phyloP scores from a whole-genome alignment of 2,113 vertebrate genomes.

The Protomyctophum bolini region DNA sequence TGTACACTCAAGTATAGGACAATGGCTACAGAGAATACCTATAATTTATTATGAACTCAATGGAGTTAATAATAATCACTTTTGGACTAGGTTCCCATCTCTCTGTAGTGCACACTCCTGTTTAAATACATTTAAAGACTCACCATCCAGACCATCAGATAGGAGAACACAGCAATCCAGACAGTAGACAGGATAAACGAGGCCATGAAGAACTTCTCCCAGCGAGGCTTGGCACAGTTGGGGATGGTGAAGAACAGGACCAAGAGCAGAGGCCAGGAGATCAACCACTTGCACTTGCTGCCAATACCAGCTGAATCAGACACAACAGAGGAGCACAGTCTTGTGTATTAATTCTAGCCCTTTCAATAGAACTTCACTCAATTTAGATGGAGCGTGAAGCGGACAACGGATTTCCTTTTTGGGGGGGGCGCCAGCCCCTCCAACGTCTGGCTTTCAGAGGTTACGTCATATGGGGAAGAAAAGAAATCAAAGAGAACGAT shows the following conservation, averaged over 20 bases:
- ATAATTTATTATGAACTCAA: too few species aligned
- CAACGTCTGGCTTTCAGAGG: too few species aligned
- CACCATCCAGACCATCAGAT: slow-evolving; percentile 99
- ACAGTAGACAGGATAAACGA: slow-evolving; percentile 92
- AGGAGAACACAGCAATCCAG: slow-evolving; percentile 98
- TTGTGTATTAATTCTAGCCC: too few species aligned
- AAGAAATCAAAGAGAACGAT: slow-evolving; percentile 35
- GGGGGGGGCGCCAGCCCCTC: too few species aligned
- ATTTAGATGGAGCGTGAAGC: not conserved
- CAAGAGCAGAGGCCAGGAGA: slow-evolving; percentile 93
- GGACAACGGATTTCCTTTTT: slow-evolving; percentile 17
- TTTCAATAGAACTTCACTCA: not conserved
- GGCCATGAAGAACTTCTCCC: slow-evolving; percentile 94
- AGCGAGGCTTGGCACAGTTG: slow-evolving; percentile 93
- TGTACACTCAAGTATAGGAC: too few species aligned
- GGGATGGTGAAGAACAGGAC: slow-evolving; percentile 89
- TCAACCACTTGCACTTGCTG: slow-evolving; percentile 90
- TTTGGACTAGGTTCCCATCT: too few species aligned
- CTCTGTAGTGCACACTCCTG: too few species aligned
- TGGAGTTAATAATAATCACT: too few species aligned
- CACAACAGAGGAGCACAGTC: not conserved
- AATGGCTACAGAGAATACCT: too few species aligned
- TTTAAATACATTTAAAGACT: slow-evolving; percentile 40
- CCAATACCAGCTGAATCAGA: slow-evolving; percentile 79
- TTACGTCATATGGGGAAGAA: too few species aligned